Evolutionary conservation across 1,140 invertebrate genomes (phyloP), one percentile per base, ranked within the genome.

Genomic region (Intoshia linei): DNA sequence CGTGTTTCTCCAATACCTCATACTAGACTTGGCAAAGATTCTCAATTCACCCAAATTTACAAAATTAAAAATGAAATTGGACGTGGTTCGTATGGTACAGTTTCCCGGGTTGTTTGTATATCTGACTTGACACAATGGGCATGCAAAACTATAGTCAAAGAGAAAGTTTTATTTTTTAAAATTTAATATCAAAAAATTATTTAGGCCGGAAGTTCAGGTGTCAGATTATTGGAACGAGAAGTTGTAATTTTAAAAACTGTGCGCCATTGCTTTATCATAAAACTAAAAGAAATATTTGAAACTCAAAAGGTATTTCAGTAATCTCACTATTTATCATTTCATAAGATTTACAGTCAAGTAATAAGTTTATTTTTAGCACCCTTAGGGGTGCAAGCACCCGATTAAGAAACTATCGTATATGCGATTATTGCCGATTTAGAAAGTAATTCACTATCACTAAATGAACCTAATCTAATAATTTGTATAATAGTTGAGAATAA

Each of bases 181-280:
- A 25, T n/a, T 25, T 7, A 21, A 21, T 38, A 43, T n/a, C 23
- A 30, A 21, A 38, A n/a, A 29, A 23, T 17, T 34, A 34, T n/a
- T 18, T 41, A 59, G 57, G 49, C 56, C 42, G 52, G 52, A 24
- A 49, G 48, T 33, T 45, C 47, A 32, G 50, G 48, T 23, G 43
- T 61, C 13, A 52, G 51, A 35, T 45, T 55, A 33, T 41, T 63
- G 14, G 52, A 63, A 36, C 45, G 55, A 40, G 64, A 66, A 52
- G 62, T 66, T 19, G 43, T 50, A 32, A 64, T 66, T 31, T 48
- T 66, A 38, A 65, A 64, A 46, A 46, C 52, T 40, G 62, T 66
- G 5, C 45, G 54, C 17, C 64, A 66, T 47, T 55, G 54, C 18
- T 59, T 65, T 43, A 63, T 66, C 25, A 64, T 66, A 36, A 46